These are phyloP conservation scores for Ceyx cyanopectus DNA, from an alignment of 2,113 vertebrate species.

Conservation along the genomic window DNA sequence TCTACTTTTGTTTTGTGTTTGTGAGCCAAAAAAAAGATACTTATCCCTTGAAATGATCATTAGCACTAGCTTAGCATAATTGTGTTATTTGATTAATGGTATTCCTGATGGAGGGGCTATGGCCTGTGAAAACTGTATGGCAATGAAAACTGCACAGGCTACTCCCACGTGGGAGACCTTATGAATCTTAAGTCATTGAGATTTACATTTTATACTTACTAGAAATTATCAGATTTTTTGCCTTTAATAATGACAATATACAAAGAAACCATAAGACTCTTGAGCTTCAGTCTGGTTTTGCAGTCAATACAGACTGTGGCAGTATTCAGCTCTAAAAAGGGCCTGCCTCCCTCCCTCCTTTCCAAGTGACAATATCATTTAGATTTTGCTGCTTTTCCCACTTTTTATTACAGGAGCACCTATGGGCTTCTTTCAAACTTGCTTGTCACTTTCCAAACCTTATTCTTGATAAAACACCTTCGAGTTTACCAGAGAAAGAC, in stretches of 20 bases:
- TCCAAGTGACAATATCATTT: neutral
- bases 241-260: neutral
- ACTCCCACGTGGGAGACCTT: neutral
- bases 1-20: slow-evolving; percentile 58
- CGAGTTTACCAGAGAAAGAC: neutral
- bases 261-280: neutral
- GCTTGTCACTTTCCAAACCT: neutral
- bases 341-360: neutral
- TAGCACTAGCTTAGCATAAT: slow-evolving; percentile 12
- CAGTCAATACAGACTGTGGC: neutral
- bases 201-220: neutral
- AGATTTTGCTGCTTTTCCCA: neutral
- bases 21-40: slow-evolving; percentile 26
- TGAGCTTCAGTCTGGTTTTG: neutral
- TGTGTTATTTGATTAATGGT: slow-evolving; percentile 37
- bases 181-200: neutral
- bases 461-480: neutral
- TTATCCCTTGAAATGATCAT: slow-evolving; percentile 43
- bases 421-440: neutral
- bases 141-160: neutral
- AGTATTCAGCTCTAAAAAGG: neutral
- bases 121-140: neutral
- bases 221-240: neutral
- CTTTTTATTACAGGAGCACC: neutral
- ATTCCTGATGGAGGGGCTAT: neutral